Base-by-base conservation (phyloP, 2,113 vertebrate species). In the Oncorhynchus clarkii region DNA sequence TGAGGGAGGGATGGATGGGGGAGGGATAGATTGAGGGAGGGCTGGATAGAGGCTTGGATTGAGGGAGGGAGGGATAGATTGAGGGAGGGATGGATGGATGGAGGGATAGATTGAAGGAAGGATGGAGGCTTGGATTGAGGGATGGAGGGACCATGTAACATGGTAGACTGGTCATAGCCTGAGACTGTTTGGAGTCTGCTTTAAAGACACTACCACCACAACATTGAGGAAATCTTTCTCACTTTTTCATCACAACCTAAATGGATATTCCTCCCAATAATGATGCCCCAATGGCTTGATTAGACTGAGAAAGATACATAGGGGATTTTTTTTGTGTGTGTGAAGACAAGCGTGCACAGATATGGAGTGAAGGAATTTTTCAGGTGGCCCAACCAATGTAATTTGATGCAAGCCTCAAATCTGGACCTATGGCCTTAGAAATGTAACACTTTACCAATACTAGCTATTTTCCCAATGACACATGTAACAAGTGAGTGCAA, bases 311-410 rank as follows among this genome's bases (percentile, higher is more conserved):
- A 62, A 62, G n/a, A 22, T 8, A 62, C 59, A 18, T 1, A 11
- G 39, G 51, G 4, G 51, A 5, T 54, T 16, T 54, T 18, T 54
- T n/a, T n/a, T n/a, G n/a, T n/a, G n/a, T n/a, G n/a, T n/a, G 14
- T 54, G 51, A 18, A 54, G 59, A 62, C 59, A 62, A 62, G 59
- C 2, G 39, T 79, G 72, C 66, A 71, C 70, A 70, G 8, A 31
- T 77, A 49, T 68, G 14, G 71, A 66, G 18, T 11, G 71, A 60
- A 80, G 34, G 3, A 68, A 31, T 34, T 8, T 45, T 34, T 20
- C 16, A 13, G 16, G n/a, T 68, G 27, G 39, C 67, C 29, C 16
- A 34, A 7, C 7, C 20, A 27, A 39, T 39, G 16, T 27, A 4
- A 67, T 67, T 54, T 54, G 51, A 62, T 62, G 59, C 59, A 62